Conservation (phyloP, 2,888 invertebrate genomes). For the Diaphora mendica region DNA sequence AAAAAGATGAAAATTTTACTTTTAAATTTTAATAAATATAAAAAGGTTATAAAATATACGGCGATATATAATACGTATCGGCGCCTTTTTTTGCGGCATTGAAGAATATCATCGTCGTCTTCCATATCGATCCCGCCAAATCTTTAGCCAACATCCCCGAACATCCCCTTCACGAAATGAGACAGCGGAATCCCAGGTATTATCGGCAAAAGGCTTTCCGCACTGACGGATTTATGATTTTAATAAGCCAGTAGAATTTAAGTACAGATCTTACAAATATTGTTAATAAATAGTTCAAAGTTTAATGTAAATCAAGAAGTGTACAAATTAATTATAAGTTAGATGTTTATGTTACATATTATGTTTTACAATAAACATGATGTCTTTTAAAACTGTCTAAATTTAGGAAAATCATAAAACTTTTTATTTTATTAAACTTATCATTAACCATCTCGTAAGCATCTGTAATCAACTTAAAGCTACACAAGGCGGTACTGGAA, state of each 20-base stretch:
- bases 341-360: too few relatives aligned
- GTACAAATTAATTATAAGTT: neutral
- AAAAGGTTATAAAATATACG: too few relatives aligned
- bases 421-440: neutral
- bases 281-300: neutral
- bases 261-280: neutral
- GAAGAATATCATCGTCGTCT: neutral
- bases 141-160: neutral
- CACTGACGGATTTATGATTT: neutral
- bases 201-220: neutral
- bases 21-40: neutral
- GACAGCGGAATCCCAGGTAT: neutral
- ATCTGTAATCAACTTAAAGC: neutral
- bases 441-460: neutral
- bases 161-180: neutral
- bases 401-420: neutral
- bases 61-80: too few relatives aligned
- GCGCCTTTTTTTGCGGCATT: too few relatives aligned
- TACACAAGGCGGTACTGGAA: neutral
- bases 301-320: neutral
- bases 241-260: neutral
- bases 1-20: neutral
- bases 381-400: too few relatives aligned
- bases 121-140: too few relatives aligned
- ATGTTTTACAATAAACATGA: too few relatives aligned